Evolutionary conservation across 2,113 vertebrate species (phyloP).

Genomic region (Tragelaphus strepsiceros): DNA sequence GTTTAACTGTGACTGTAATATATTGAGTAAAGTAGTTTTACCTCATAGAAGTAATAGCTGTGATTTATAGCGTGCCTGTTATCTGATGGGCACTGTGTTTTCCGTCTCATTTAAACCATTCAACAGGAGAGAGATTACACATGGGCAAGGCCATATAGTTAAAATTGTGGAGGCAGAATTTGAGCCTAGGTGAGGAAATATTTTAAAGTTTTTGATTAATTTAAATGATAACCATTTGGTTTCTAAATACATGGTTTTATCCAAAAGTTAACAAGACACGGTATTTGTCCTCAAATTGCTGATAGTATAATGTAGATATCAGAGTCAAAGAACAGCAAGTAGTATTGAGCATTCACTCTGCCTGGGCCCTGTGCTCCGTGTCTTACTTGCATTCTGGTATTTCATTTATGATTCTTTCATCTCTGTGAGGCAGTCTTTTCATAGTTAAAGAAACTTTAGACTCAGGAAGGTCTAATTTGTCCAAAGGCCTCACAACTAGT

Average conservation of each 20-base stretch:
- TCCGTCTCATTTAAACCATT: neutral
- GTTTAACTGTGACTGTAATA: slow-evolving; percentile 4
- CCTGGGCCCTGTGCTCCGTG: neutral
- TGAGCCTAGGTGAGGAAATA: neutral
- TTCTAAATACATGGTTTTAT: slow-evolving; percentile 9
- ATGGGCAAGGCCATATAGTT: neutral
- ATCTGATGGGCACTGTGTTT: neutral
- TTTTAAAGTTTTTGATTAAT: neutral
- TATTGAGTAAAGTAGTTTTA: slow-evolving; percentile 27
- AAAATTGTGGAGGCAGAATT: slow-evolving; percentile 8
- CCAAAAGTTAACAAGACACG: neutral
- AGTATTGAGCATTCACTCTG: neutral
- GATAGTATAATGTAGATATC: neutral
- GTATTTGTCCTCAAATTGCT: neutral
- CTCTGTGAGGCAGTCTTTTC: neutral
- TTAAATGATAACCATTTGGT: neutral
- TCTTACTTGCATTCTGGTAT: neutral
- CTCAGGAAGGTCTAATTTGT: neutral
- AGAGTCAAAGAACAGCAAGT: neutral
- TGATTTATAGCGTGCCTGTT: neutral
- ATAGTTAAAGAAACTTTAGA: neutral
- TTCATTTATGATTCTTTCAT: slow-evolving; percentile 2
- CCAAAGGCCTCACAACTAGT: neutral
- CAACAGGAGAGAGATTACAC: neutral
- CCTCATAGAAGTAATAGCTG: neutral